Conservation (phyloP, 2,888 invertebrate species). For the Tuberolachnus salignus region DNA sequence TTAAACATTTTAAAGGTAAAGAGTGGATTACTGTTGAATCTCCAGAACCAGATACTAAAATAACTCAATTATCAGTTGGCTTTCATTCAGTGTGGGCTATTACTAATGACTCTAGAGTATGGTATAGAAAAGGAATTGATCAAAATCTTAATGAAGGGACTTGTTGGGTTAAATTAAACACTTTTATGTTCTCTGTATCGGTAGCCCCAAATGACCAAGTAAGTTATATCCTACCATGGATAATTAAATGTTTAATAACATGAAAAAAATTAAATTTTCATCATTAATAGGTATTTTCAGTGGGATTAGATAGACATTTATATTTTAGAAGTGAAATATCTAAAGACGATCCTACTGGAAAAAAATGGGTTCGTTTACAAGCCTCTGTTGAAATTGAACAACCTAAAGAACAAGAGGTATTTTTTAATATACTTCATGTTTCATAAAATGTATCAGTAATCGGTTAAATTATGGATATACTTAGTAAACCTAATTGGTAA, state of each 20-base stretch:
- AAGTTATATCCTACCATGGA: slow-evolving; percentile 11
- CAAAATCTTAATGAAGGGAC: slow-evolving; percentile 69
- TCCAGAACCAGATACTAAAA: slow-evolving; percentile 73
- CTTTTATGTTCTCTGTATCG: slow-evolving; percentile 81
- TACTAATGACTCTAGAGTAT: slow-evolving; percentile 81
- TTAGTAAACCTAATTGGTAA: too few species aligned
- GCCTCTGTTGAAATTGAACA: slow-evolving; percentile 28
- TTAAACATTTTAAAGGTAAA: slow-evolving; percentile 65
- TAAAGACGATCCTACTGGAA: slow-evolving; percentile 29
- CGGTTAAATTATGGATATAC: too few species aligned
- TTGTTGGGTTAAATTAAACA: slow-evolving; percentile 90
- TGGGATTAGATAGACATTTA: slow-evolving; percentile 49
- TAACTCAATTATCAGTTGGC: slow-evolving; percentile 82
- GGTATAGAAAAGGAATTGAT: slow-evolving; percentile 78
- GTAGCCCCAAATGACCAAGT: slow-evolving; percentile 86
- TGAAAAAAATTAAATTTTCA: not conserved
- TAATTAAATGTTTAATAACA: not conserved
- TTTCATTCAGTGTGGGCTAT: slow-evolving; percentile 77
- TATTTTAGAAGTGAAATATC: slow-evolving; percentile 35
- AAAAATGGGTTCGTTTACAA: slow-evolving; percentile 40
- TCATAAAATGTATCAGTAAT: too few species aligned
- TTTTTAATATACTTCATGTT: not conserved
- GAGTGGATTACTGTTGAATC: slow-evolving; percentile 83
- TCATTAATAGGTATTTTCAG: slow-evolving; percentile 40
- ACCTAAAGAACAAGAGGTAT: slow-evolving; percentile 25